Evolutionary conservation across 2,797 vertebrate genomes (phyloP), one percentile per base, ranked within the genome.

Genomic region (Gymnoscopelus microlampas): DNA sequence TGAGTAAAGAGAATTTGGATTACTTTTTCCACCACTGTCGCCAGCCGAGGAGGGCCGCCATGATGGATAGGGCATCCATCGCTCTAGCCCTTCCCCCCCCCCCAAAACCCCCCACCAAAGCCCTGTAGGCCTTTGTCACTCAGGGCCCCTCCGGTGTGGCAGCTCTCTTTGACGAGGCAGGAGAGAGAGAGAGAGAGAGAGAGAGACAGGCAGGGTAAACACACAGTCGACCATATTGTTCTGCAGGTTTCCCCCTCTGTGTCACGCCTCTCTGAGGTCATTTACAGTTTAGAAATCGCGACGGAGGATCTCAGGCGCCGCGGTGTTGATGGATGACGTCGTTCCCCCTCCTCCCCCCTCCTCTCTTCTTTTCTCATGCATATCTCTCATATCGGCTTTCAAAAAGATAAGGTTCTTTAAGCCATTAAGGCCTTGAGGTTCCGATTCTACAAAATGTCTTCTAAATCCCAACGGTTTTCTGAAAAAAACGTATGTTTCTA

Each of bases 51-150:
- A 83, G 78, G 79, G 75, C 82, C 64, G 60, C 82, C 81, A 56
- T 93, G 93, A 94, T 92, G 90, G 91, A 95, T 94, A 85, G 89
- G 89, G 74, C 89, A 85, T 88, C 88, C 88, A 82, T 89, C 87
- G 80, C 80, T 91, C 87, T 87, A 68, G 71, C 53, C 68, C 65
- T 12, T 68, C 76, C 60, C 51, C 61, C 53, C 54, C 23, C 50
- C 32, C n/a, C 35, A 5, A 23, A 8, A 12, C 48, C 74, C 74
- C 59, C 19, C 48, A 75, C 71, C 78, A 76, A 44, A 44, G 39
- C 76, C 87, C 83, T 57, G 83, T 83, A 60, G 88, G 83, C 71
- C 84, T 91, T 91, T 92, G 88, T 93, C 90, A 87, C 82, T 88
- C 87, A 85, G 84, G 84, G 85, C 85, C 70, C 74, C 11, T 19